Evolutionary conservation across 1,140 invertebrate species (phyloP), one percentile per base, ranked within the genome.

Genomic region (Lasioglossum baleicum): DNA sequence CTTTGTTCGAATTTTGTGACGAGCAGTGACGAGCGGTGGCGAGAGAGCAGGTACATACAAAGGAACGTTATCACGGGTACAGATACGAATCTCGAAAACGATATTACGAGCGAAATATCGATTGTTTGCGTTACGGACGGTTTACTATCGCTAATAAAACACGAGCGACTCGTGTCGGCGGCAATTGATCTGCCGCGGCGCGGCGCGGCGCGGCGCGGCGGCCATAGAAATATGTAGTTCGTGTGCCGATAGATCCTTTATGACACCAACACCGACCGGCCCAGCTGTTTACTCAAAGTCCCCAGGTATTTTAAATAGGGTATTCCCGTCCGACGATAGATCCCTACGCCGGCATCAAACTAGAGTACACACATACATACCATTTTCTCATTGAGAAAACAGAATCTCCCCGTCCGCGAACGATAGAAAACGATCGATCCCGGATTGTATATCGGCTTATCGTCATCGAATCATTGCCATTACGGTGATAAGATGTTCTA

Each of bases 71-170:
- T 85, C 83, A 73, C 22, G 51, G 51, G 51, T 71, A 48, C 48
- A 79, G 88, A 89, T 89, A 89, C 56, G 80, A 87, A 87, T 88
- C 86, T 88, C 69, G 60, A 88, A 83, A 87, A 88, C 79, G 84
- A 85, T 86, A 86, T 86, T 85, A 63, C 75, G 35, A 31, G 63
- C 68, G 68, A 71, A 81, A 84, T 85, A 89, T 87, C 83, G 85
- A 89, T 88, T 88, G 85, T 90, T 88, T 88, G 83, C 82, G 71
- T 70, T 73, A 67, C 68, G 58, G 63, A 79, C 73, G 61, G 84
- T 86, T 89, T 79, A 87, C 84, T 88, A 88, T 90, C 88, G 80
- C 88, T 90, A 89, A 86, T 89, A 89, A 90, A 90, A 90, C 87
- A 90, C 76, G 79, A 83, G 71, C 80, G 83, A 85, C 86, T 79